Conservation (phyloP, 2,113 vertebrate species). For the Rhagologus leucostigma region DNA sequence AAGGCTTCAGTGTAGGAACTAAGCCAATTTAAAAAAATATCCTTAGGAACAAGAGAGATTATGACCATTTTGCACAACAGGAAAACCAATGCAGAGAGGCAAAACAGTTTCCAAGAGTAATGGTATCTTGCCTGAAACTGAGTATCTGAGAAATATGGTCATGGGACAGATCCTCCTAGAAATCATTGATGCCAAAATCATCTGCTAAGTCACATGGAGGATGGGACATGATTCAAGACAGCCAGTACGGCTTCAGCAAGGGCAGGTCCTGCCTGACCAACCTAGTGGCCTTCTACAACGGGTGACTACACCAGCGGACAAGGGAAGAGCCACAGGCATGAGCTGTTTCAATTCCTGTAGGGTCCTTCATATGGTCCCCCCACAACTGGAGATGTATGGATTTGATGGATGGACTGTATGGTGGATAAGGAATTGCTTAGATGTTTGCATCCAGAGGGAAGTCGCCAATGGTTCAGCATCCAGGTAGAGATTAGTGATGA, state of each 20-base stretch:
- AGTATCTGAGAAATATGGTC: background rate
- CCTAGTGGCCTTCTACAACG: background rate
- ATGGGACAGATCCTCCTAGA: background rate
- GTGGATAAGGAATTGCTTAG: background rate
- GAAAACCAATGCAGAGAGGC: background rate
- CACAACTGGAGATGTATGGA: background rate
- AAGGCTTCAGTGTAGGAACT: background rate
- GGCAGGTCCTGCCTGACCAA: background rate
- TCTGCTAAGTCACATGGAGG: background rate
- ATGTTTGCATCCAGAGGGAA: background rate
- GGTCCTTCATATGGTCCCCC: background rate
- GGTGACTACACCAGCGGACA: background rate
- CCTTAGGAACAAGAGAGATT: background rate
- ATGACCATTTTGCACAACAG: background rate
- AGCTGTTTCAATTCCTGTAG: background rate
- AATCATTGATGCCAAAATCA: background rate
- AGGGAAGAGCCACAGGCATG: background rate
- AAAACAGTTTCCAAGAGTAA: background rate
- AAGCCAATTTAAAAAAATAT: background rate
- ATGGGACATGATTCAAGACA: background rate
- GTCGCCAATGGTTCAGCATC: accelerated
- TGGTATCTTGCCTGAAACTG: background rate
- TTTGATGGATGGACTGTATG: background rate
- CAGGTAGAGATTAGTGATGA: background rate
- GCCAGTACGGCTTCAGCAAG: background rate